Base-by-base conservation (phyloP, 2,113 vertebrate genomes). In the Manacus vitellinus region DNA sequence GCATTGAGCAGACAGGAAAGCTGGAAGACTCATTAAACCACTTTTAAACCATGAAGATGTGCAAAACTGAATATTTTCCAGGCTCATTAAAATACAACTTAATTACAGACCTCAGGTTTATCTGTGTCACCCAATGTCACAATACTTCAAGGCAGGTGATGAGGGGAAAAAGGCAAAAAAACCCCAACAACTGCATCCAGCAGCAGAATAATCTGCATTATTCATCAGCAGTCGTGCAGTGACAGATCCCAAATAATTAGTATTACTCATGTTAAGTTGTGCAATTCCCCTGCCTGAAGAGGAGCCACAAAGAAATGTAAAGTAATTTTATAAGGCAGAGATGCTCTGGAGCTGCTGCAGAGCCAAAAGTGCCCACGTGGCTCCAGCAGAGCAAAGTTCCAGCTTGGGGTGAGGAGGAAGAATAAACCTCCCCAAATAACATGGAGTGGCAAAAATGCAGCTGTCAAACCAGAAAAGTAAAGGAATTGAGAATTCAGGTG, bases 211-310 rank as follows among this genome's bases (percentile, higher is more conserved):
- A 41, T 31, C 92, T 97, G 94, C 95, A 96, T 97, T 96, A 97
- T 97, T 97, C 97, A 97, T 97, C 91, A 89, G 22, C 79, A 39
- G 47, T 91, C 82, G 33, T 93, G 94, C 92, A 92, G 65, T 89
- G 91, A 92, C 91, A 96, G 88, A 79, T 93, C 82, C 92, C 82
- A 94, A 93, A 94, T 97, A 95, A 97, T 97, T 95, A 95, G 73
- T 49, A 83, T 93, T 92, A 94, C 78, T 96, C 88, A 73, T 18
- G 7, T 85, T 87, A 89, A 96, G 78, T 96, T 94, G 80, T 72
- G 93, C 87, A 95, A 95, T 92, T 95, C 87, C 49, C 51, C 23
- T 18, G 5, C 78, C 56, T 85, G 10, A 87, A 94, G 80, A 91
- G 65, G 33, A 75, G 62, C 61, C 2, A 6, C 43, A 61, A 81